These are phyloP conservation scores for human (Homo sapiens) DNA, from an alignment of 2,113 vertebrate genomes.

Conservation along the genomic window GRCh38 chrX:5983001-5983500, in stretches of 20 bases:
- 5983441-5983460: background rate
- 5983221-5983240: background rate
- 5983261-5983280: background rate
- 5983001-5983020: background rate
- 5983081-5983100: too few relatives aligned
- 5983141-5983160: too few relatives aligned
- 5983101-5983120: background rate
- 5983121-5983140: background rate
- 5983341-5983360: background rate
- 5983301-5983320: background rate
- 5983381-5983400: background rate
- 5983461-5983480: background rate
- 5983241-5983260: too few relatives aligned
- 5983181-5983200: accelerated
- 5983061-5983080: background rate
- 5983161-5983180: background rate
- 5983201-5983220: background rate
- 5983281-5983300: too few relatives aligned
- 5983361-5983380: background rate
- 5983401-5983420: background rate
- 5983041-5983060: accelerated
- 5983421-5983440: background rate
- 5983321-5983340: background rate
- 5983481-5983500: background rate
- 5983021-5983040: accelerated